phyloP scores from a whole-genome alignment of 2,113 vertebrate species.

The Sus scrofa region DNA sequence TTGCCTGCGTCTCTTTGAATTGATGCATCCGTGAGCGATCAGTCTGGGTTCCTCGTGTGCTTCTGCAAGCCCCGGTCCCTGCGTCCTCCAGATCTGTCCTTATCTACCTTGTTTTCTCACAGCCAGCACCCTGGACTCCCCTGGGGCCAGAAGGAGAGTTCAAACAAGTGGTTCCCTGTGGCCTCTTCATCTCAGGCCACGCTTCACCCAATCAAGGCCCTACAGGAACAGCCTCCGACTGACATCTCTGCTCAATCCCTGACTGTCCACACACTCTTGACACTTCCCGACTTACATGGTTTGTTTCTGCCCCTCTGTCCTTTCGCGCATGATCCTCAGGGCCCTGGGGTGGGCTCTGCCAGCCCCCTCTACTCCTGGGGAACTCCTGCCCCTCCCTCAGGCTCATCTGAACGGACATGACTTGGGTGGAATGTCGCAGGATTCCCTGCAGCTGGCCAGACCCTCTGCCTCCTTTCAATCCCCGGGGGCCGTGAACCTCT shows the following conservation, averaged over 20 bases:
- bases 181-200: neutral
- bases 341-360: neutral
- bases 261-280: neutral
- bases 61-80: too few species aligned
- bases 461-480: neutral
- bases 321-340: neutral
- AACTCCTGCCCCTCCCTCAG: neutral
- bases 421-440: neutral
- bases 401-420: neutral
- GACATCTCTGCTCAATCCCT: neutral
- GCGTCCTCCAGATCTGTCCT: too few species aligned
- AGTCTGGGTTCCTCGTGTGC: too few species aligned
- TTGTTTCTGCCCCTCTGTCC: neutral
- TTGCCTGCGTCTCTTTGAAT: too few species aligned
- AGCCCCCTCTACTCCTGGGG: neutral
- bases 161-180: neutral
- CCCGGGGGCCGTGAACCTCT: neutral
- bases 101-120: too few species aligned
- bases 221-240: too few species aligned
- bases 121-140: too few species aligned
- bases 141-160: neutral
- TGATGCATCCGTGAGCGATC: too few species aligned
- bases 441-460: neutral
- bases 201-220: neutral
- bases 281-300: neutral